phyloP scores from a whole-genome alignment of 2,797 vertebrate genomes.

The Mico argentatus region DNA sequence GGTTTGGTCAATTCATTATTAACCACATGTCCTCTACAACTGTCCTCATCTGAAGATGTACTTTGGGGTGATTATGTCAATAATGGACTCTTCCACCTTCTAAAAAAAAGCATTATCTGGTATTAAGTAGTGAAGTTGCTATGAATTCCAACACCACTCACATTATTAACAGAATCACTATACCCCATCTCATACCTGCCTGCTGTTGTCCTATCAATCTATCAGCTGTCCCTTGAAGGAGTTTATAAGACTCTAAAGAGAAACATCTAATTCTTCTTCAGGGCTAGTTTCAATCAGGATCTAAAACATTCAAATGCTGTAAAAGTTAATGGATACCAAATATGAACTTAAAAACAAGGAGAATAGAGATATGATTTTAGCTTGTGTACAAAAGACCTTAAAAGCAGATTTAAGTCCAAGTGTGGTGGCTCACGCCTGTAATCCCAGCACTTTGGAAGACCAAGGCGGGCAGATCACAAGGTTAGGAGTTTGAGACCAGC shows the following conservation, averaged over 20 bases:
- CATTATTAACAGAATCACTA: background rate
- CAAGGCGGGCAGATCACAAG: too few species aligned
- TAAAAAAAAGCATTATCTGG: background rate
- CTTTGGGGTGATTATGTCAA: background rate
- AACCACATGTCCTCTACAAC: background rate
- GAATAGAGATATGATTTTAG: slow-evolving; percentile 1
- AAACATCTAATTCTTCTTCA: background rate
- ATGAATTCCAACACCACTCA: background rate
- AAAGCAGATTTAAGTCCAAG: too few species aligned
- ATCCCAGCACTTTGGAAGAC: too few species aligned
- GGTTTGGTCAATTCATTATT: background rate
- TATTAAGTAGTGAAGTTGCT: background rate
- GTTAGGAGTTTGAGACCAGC: too few species aligned
- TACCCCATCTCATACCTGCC: background rate
- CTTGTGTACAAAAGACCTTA: background rate
- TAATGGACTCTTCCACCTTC: background rate
- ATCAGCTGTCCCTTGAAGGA: background rate
- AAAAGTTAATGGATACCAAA: slow-evolving; percentile 12
- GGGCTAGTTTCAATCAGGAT: background rate
- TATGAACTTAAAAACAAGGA: background rate
- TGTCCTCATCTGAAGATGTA: background rate
- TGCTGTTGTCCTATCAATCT: background rate
- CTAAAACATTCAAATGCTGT: slow-evolving; percentile 14
- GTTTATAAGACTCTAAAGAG: background rate
- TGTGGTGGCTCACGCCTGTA: too few species aligned